Evolutionary conservation across 2,113 vertebrate species (phyloP).

Genomic region (Rallus limicola): DNA sequence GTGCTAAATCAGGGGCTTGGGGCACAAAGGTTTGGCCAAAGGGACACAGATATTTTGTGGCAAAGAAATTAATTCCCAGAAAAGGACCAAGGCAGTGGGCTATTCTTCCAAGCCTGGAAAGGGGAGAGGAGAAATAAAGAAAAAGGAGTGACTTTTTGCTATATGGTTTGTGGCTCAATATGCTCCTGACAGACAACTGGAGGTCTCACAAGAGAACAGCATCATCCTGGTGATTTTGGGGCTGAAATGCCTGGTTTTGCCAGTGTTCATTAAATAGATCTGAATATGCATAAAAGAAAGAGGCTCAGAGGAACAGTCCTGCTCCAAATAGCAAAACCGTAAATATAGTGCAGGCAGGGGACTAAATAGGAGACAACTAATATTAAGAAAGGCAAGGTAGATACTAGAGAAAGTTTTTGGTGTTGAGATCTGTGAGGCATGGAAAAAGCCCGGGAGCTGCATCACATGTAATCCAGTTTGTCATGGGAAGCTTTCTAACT

Average conservation of each 20-base stretch:
- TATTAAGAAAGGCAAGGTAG: not conserved
- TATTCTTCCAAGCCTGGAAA: not conserved
- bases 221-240: not conserved
- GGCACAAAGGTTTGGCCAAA: not conserved
- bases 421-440: not conserved
- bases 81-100: not conserved
- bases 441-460: not conserved
- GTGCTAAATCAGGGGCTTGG: not conserved
- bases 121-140: too few species aligned
- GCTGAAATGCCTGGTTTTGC: not conserved
- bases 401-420: not conserved
- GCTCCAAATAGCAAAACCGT: not conserved
- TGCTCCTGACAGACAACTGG: not conserved
- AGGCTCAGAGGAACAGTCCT: not conserved
- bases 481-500: not conserved
- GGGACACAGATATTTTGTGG: not conserved
- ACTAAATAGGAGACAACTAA: not conserved
- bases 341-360: not conserved
- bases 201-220: not conserved
- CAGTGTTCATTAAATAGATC: not conserved
- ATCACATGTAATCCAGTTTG: not conserved
- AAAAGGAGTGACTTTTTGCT: not conserved
- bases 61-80: not conserved
- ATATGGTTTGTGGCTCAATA: not conserved
- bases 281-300: not conserved